Conservation (phyloP, 1,140 invertebrate genomes). For the Conus ventricosus region DNA sequence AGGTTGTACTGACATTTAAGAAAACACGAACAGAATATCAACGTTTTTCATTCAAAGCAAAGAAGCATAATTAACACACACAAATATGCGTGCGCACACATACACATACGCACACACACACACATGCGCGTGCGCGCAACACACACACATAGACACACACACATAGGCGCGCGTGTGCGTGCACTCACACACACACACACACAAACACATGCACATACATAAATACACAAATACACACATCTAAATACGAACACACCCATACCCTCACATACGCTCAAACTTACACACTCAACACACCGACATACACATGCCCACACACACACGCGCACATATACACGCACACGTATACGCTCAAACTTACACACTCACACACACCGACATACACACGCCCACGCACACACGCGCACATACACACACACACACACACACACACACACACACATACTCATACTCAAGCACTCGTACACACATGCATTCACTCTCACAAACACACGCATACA, state of each 20-base stretch:
- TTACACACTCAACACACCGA: background rate
- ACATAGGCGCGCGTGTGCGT: too few relatives aligned
- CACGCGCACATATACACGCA: too few relatives aligned
- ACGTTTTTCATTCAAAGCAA: too few relatives aligned
- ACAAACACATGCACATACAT: background rate
- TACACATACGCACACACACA: background rate
- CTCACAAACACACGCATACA: too few relatives aligned
- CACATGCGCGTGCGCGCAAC: background rate
- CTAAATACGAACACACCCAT: background rate
- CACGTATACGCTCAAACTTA: too few relatives aligned
- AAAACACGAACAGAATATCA: too few relatives aligned
- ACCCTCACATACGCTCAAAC: conserved; percentile 1
- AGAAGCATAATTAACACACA: background rate
- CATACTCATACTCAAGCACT: background rate
- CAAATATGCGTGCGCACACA: background rate
- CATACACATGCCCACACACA: too few relatives aligned
- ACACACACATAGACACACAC: background rate
- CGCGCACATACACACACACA: too few relatives aligned
- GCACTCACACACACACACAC: conserved; percentile 21
- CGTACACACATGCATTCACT: background rate
- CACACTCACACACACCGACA: too few relatives aligned
- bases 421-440: background rate
- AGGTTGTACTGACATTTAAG: too few relatives aligned
- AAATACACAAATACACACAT: too few relatives aligned
- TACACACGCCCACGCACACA: too few relatives aligned